phyloP scores from a whole-genome alignment of 2,888 invertebrate species.

The Gandaritis pyraliata region DNA sequence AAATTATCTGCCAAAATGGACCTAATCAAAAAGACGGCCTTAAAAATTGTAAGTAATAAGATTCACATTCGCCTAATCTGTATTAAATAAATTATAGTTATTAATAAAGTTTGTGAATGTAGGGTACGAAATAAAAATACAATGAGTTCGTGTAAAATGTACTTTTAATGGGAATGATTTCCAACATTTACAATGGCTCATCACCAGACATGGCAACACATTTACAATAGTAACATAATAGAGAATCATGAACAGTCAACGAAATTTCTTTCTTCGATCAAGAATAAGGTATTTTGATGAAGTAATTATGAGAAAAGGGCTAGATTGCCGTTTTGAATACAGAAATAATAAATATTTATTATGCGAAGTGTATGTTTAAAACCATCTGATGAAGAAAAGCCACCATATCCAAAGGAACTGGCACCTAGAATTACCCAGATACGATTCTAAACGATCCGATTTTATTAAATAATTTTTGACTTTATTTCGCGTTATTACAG shows the following conservation, averaged over 20 bases:
- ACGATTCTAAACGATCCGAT: no score
- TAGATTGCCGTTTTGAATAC: no score
- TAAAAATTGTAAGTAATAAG: not conserved
- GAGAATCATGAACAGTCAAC: conserved; percentile 30
- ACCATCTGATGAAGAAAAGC: no score
- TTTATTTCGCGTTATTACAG: no score
- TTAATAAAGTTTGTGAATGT: conserved; percentile 6
- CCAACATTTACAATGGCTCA: conserved; percentile 68
- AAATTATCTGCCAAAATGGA: conserved; percentile 6
- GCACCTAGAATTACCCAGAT: no score
- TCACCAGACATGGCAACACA: conserved; percentile 59
- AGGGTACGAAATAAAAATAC: conserved; percentile 24
- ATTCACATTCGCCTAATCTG: not conserved
- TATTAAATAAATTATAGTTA: not conserved
- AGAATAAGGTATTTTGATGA: no score
- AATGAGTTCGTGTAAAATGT: conserved; percentile 70
- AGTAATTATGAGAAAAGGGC: not conserved
- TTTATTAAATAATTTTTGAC: no score
- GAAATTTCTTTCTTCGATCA: not conserved
- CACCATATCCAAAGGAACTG: no score
- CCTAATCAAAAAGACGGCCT: not conserved
- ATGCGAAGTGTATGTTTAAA: no score
- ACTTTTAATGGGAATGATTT: conserved; percentile 80
- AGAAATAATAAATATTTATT: no score
- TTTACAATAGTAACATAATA: conserved; percentile 36